phyloP scores from a whole-genome alignment of 2,888 invertebrate genomes.

The Rhodophaea formosa region DNA sequence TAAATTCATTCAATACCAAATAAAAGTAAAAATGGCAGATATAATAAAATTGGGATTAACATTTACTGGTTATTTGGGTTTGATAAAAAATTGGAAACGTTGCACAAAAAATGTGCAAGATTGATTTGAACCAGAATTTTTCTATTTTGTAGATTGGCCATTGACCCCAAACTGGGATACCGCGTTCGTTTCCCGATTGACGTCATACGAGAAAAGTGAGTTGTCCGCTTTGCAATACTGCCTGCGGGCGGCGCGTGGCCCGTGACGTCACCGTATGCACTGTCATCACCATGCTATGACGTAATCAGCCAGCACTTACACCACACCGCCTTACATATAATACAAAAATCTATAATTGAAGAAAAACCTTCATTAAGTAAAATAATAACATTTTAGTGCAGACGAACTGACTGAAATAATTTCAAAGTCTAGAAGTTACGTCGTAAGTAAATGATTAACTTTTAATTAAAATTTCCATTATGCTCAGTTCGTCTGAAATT shows the following conservation, averaged over 20 bases:
- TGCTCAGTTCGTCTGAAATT: neutral
- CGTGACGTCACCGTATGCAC: constrained; percentile 50
- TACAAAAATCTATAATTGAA: neutral
- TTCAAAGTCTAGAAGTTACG: neutral
- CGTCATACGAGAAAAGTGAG: constrained; percentile 79
- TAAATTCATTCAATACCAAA: neutral
- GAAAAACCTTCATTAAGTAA: neutral
- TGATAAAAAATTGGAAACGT: neutral
- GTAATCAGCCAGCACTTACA: constrained; percentile 19
- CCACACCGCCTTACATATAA: neutral
- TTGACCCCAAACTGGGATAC: constrained; percentile 78
- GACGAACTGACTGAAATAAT: neutral
- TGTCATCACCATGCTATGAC: constrained; percentile 34
- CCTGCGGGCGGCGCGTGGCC: constrained; percentile 43
- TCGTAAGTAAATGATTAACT: constrained; percentile 3
- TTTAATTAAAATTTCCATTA: constrained; percentile 3
- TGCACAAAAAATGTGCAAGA: constrained; percentile 28
- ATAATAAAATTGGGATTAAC: neutral
- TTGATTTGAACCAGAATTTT: constrained; percentile 57
- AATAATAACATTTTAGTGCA: neutral
- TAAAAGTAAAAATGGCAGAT: neutral
- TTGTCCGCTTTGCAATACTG: constrained; percentile 42
- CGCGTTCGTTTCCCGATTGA: constrained; percentile 78
- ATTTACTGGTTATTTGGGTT: neutral
- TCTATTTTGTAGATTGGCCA: constrained; percentile 81